Evolutionary conservation across 2,797 vertebrate species (phyloP).

Genomic region (Lagodon rhomboides): DNA sequence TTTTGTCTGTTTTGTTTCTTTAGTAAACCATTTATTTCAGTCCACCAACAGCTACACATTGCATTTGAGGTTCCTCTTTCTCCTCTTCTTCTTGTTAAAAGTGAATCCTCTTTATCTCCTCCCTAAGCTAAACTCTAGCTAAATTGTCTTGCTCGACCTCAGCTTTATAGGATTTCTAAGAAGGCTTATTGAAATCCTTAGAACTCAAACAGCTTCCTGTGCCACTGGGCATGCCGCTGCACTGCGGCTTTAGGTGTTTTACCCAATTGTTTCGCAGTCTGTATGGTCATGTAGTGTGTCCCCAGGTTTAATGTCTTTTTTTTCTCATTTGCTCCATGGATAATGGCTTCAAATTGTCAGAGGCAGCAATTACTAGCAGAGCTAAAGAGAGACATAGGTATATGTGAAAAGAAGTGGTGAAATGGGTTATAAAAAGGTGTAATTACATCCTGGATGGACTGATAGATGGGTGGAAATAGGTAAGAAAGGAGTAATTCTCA

Average conservation of each 20-base stretch:
- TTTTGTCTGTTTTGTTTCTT: neutral
- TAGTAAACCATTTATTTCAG: neutral
- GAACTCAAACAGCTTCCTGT: conserved; percentile 27
- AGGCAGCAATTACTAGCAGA: conserved; percentile 43
- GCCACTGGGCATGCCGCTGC: neutral
- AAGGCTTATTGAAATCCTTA: conserved; percentile 48
- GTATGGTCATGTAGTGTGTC: conserved; percentile 32
- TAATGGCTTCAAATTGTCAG: conserved; percentile 52
- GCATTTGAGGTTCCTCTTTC: neutral
- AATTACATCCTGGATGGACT: conserved; percentile 13
- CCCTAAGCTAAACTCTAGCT: conserved; percentile 37
- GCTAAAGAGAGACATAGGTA: conserved; percentile 14
- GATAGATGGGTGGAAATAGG: neutral
- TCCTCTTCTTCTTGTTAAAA: conserved; percentile 29
- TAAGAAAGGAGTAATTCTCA: neutral
- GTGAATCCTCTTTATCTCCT: conserved; percentile 36
- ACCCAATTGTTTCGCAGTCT: conserved; percentile 19
- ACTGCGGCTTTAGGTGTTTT: conserved; percentile 28
- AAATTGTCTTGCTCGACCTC: conserved; percentile 47
- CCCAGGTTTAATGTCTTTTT: conserved; percentile 27
- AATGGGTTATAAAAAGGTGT: conserved; percentile 27
- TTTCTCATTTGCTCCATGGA: neutral
- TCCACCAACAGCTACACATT: neutral
- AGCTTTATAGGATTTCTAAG: conserved; percentile 39
- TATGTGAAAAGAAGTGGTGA: conserved; percentile 22